Evolutionary conservation across 1,140 invertebrate species (phyloP), one percentile per base, ranked within the genome.

Genomic region (Leptonema lineaticorne): DNA sequence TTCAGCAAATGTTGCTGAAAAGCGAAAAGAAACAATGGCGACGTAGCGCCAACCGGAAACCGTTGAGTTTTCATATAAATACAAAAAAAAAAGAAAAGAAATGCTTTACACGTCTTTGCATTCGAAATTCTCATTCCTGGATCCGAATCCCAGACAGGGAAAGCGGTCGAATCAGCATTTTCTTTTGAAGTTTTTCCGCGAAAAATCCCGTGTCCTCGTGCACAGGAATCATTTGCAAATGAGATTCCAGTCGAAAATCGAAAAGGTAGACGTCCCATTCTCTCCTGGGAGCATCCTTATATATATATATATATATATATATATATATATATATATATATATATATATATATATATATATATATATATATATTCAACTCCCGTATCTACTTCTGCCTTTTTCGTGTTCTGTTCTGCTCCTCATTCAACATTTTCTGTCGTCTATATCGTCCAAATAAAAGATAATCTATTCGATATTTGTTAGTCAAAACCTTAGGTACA

Each of bases 181-280:
- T 59, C 57, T 59, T 59, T 59, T 59, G 57, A 59, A 59, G 57
- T 37, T 59, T 30, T 22, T 59, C 57, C 30, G 30, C 24, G 57
- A 33, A 28, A 57, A 30, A n/a, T 57, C 53, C 28, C 16, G 22
- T 53, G 22, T 53, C 50, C 50, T 53, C 24, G 37, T 14, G 16
- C 48, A 18, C 48, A 8, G 30, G 30, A 59, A 59, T 59, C 57
- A 59, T 59, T 59, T 59, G 57, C 57, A 59, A 59, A 59, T 59
- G 57, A 33, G 30, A 59, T 59, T 59, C 57, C 28, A 59, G 30
- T 33, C 28, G 53, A 53, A 41, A 9, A 20, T 20, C 18, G n/a
- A n/a, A 53, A 53, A 53, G 48, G 48, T 26, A 20, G 24, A 53
- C 22, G 24, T 26, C 28, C 9, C 28, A 16, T 11, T 14, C 11